Evolutionary conservation across 2,797 vertebrate genomes (phyloP).

Genomic region (Toxotes lorentzi): DNA sequence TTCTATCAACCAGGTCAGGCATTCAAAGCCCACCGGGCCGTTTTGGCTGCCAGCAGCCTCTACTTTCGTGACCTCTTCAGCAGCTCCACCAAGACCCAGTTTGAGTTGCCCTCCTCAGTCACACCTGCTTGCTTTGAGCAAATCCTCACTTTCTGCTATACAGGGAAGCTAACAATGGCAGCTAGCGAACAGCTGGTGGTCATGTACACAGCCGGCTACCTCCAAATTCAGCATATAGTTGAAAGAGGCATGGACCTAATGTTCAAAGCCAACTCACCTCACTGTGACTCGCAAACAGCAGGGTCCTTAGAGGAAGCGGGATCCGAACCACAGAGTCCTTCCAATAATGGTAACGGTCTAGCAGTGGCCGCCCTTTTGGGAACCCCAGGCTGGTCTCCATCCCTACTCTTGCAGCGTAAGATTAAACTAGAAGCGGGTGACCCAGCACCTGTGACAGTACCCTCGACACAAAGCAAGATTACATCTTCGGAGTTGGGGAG

Average conservation of each 20-base stretch:
- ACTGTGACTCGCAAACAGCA: slow-evolving; percentile 98
- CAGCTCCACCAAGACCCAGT: slow-evolving; percentile 95
- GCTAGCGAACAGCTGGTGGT: slow-evolving; percentile 99
- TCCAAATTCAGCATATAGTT: slow-evolving; percentile 99
- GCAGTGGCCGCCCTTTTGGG: slow-evolving; percentile 80
- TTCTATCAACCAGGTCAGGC: slow-evolving; percentile 86
- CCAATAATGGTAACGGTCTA: slow-evolving; percentile 82
- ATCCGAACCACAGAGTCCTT: slow-evolving; percentile 96
- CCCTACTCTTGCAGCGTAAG: slow-evolving; percentile 87
- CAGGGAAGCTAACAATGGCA: slow-evolving; percentile 97
- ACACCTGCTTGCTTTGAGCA: slow-evolving; percentile 98
- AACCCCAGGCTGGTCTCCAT: slow-evolving; percentile 88
- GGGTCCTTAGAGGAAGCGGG: slow-evolving; percentile 91
- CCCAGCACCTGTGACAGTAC: slow-evolving; percentile 76
- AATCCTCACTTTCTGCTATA: slow-evolving; percentile 99
- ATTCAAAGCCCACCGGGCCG: slow-evolving; percentile 97
- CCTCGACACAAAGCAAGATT: slow-evolving; percentile 80
- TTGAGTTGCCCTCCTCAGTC: slow-evolving; percentile 97
- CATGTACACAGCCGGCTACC: slow-evolving; percentile 99
- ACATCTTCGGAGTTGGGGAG: slow-evolving; percentile 76
- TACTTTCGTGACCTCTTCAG: slow-evolving; percentile 99
- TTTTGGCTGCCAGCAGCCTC: slow-evolving; percentile 97
- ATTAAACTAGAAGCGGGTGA: slow-evolving; percentile 94
- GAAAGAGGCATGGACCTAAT: slow-evolving; percentile 98
- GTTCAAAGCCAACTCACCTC: slow-evolving; percentile 99